Conservation (phyloP, 2,888 invertebrate species). For the Panopea generosa region DNA sequence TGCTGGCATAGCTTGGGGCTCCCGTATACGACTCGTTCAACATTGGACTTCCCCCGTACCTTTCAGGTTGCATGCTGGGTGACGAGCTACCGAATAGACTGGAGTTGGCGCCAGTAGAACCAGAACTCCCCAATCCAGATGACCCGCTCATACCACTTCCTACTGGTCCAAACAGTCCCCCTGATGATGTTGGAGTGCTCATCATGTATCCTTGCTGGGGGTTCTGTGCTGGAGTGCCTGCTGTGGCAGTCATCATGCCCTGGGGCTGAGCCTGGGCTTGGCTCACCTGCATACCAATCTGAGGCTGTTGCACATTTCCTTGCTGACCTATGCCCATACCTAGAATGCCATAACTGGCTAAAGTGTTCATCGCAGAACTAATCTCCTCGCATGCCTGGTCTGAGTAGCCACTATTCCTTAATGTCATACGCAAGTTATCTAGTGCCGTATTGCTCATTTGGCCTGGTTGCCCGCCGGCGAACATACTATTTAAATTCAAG, state of each 20-base stretch:
- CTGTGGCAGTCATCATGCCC: conserved; percentile 66
- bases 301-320: conserved; percentile 70
- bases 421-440: conserved; percentile 89
- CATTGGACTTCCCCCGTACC: conserved; percentile 81
- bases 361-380: conserved; percentile 94
- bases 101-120: conserved; percentile 79
- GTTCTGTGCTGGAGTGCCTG: conserved; percentile 70
- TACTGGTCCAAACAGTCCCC: conserved; percentile 93
- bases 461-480: conserved; percentile 70
- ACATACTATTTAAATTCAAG: conserved; percentile 79
- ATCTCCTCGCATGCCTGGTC: conserved; percentile 96
- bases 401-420: conserved; percentile 95
- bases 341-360: conserved; percentile 96
- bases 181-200: conserved; percentile 82
- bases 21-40: conserved; percentile 79
- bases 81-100: conserved; percentile 85
- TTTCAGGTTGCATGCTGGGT: conserved; percentile 77
- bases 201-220: conserved; percentile 74
- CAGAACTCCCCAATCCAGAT: conserved; percentile 87
- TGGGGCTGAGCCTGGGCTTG: conserved; percentile 33
- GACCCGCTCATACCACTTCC: conserved; percentile 87
- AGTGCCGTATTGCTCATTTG: conserved; percentile 79
- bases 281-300: conserved; percentile 51
- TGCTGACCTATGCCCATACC: conserved; percentile 91
- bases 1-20: conserved; percentile 70